phyloP scores from a whole-genome alignment of 2,888 invertebrate genomes.

The Amblyjoppa proteus region DNA sequence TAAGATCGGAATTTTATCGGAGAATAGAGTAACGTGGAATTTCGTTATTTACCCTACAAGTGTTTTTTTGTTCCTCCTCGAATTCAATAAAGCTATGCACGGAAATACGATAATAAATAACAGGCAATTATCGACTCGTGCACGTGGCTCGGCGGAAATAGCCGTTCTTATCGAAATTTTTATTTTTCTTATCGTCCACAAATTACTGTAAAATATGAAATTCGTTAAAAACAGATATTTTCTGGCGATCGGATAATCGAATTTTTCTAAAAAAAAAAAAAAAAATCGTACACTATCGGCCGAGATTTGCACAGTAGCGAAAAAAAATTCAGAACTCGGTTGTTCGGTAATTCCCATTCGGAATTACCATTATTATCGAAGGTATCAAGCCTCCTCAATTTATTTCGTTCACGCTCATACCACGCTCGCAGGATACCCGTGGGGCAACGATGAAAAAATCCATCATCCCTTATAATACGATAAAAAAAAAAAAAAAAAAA shows the following conservation, averaged over 20 bases:
- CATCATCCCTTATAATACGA: not conserved
- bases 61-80: not conserved
- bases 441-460: constrained; percentile 39
- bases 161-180: not conserved
- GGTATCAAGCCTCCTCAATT: constrained; percentile 52
- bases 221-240: not conserved
- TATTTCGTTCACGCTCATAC: constrained; percentile 59
- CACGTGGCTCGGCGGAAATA: too few relatives aligned
- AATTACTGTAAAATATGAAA: not conserved
- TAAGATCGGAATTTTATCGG: constrained; percentile 6
- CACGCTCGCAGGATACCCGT: constrained; percentile 67
- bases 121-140: too few relatives aligned
- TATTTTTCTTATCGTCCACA: not conserved
- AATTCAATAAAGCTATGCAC: not conserved
- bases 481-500: constrained; percentile 11
- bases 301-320: not conserved
- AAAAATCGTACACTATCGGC: not conserved
- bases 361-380: not conserved
- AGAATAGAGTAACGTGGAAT: not conserved
- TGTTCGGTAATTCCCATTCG: not conserved
- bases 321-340: not conserved
- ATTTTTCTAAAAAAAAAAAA: not conserved
- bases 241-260: not conserved
- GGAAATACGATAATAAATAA: not conserved
- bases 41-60: not conserved